Evolutionary conservation across 2,113 vertebrate species (phyloP).

Genomic region (Spermophilus dauricus): DNA sequence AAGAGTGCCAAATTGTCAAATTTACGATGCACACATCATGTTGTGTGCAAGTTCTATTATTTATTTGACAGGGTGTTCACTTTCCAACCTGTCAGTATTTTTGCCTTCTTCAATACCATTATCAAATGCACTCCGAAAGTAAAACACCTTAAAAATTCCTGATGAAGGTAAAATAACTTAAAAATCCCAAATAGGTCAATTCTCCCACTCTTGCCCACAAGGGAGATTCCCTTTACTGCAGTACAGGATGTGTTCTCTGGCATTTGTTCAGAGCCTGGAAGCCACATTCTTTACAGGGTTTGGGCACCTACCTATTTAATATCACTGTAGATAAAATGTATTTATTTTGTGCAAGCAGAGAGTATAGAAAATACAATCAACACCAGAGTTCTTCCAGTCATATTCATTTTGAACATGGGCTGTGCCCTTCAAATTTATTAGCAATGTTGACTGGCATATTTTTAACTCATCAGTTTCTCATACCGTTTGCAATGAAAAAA

Average conservation of each 20-base stretch:
- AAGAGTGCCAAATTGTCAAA: not conserved
- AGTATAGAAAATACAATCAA: not conserved
- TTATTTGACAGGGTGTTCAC: not conserved
- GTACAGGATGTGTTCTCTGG: not conserved
- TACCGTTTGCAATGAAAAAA: not conserved
- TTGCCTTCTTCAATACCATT: conserved; percentile 1
- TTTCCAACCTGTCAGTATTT: conserved; percentile 24
- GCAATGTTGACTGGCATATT: not conserved
- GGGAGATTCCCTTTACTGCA: not conserved
- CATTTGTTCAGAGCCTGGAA: not conserved
- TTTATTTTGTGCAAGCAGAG: not conserved
- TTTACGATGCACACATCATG: not conserved
- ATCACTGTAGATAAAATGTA: not conserved
- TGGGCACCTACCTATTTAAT: not conserved
- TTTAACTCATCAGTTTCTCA: not conserved
- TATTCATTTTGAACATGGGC: not conserved
- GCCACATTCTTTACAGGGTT: not conserved
- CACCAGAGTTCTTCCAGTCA: not conserved
- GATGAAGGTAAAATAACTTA: conserved; percentile 19
- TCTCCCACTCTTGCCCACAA: not conserved
- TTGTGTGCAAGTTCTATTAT: not conserved
- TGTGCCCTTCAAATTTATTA: not conserved
- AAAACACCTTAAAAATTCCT: not conserved
- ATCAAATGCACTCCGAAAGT: conserved; percentile 35
- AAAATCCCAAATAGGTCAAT: not conserved